Evolutionary conservation across 92 coral and sea anemone species (phyloP), one percentile per base, ranked within the genome.

Genomic region (Epizoanthus illoricatus): DNA sequence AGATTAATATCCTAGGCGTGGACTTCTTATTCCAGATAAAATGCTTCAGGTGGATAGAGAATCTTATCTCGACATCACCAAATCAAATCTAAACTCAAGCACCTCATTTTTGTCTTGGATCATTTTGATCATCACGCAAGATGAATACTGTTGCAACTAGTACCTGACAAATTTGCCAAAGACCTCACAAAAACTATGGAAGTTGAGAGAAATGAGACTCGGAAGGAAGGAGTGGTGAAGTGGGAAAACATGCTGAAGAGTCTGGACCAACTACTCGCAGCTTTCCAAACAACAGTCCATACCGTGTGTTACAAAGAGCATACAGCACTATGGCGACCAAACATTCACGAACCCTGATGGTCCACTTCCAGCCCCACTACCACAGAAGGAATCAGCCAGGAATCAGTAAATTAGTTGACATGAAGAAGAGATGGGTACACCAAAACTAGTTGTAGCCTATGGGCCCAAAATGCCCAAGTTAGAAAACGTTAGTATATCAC

Each of bases 21-120:
- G 86, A 79, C 59, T 79, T 57, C 68, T 73, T 76, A 83, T 89
- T 42, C 90, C 84, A 13, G 92, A 90, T 47, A 80, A 84, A 65
- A 86, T 84, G 13, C 81, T 90, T 74, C 69, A 19, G 39, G 76
- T 84, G 39, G 74, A 84, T 64, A 90, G 93, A 75, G 90, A 87
- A 58, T 73, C 42, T 64, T 56, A 79, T 74, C 84, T 90, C 24
- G 73, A 60, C 64, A 86, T 89, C 47, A 89, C 90, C 23, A 83
- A 81, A 69, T 74, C 89, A 28, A 28, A 28, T 28, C 36, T 49
- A 86, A 83, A 76, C 73, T 87, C 13, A 87, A 63, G 69, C 88
- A 90, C 85, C 73, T 90, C 75, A 86, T 90, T 47, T 80, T 71
- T 80, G 61, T 90, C 65, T 41, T 69, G 19, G 75, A 19, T 49